phyloP scores from a whole-genome alignment of 2,797 vertebrate genomes.

The Sebastes itinus region DNA sequence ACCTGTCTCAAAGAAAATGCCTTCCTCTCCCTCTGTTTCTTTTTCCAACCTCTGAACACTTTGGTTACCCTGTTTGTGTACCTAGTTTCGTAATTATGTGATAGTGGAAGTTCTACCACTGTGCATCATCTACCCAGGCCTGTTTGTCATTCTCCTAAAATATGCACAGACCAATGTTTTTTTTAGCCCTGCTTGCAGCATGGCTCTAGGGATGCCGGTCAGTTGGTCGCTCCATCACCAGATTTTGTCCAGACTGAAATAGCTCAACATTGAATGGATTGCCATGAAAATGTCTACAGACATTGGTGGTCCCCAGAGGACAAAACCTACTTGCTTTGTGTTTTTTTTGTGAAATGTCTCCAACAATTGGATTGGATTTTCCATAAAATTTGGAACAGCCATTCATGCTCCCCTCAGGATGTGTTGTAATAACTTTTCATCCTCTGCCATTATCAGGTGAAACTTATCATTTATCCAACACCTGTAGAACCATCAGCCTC shows the following conservation, averaged over 20 bases:
- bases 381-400: background rate
- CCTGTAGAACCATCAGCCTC: background rate
- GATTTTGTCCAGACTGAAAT: background rate
- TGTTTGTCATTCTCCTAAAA: background rate
- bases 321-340: background rate
- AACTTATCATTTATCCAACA: background rate
- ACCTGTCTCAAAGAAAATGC: constrained; percentile 19
- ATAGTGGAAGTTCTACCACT: background rate
- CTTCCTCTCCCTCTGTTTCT: constrained; percentile 7
- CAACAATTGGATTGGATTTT: background rate
- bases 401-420: background rate
- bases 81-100: background rate
- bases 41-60: constrained; percentile 3
- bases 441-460: background rate
- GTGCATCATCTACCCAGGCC: background rate
- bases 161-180: background rate
- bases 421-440: background rate
- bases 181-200: background rate
- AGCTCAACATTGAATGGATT: background rate
- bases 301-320: background rate
- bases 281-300: background rate
- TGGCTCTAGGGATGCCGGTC: background rate
- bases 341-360: background rate
- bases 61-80: background rate
- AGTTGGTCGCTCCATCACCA: background rate